Evolutionary conservation across 37 sponge, comb jelly and placozoan genomes (phyloP).

Genomic region (Hexactinellida sp.): DNA sequence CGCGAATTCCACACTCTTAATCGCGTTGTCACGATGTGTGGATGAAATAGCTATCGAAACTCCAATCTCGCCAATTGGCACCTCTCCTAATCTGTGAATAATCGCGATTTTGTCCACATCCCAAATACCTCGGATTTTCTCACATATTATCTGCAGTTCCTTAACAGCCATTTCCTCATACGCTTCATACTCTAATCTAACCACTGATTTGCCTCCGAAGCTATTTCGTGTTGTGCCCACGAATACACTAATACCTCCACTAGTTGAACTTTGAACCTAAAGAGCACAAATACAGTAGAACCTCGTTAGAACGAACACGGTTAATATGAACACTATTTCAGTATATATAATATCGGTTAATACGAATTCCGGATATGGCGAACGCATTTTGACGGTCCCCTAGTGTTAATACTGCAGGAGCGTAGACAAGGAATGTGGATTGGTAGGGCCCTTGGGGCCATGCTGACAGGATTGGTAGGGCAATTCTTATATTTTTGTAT

Average conservation of each 20-base stretch:
- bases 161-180: slow-evolving; percentile 68
- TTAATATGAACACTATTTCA: not conserved
- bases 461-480: no score
- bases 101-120: slow-evolving; percentile 54
- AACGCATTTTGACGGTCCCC: no score
- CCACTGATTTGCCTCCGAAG: slow-evolving; percentile 67
- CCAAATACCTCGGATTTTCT: slow-evolving; percentile 43
- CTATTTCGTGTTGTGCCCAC: slow-evolving; percentile 62
- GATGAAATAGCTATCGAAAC: slow-evolving; percentile 83
- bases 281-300: not conserved
- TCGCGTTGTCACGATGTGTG: slow-evolving; percentile 59
- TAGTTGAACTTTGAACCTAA: not conserved
- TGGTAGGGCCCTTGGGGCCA: no score
- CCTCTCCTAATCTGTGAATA: slow-evolving; percentile 72
- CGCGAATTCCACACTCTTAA: slow-evolving; percentile 54
- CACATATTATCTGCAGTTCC: slow-evolving; percentile 52
- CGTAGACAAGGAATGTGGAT: no score
- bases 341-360: not conserved
- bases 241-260: slow-evolving; percentile 14
- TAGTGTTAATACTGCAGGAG: no score
- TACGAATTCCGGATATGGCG: no score
- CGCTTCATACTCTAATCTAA: slow-evolving; percentile 77
- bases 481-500: no score
- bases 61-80: slow-evolving; percentile 78
- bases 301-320: no score